These are phyloP conservation scores for Ursus arctos DNA, from an alignment of 2,113 vertebrate species.

Conservation along the genomic window DNA sequence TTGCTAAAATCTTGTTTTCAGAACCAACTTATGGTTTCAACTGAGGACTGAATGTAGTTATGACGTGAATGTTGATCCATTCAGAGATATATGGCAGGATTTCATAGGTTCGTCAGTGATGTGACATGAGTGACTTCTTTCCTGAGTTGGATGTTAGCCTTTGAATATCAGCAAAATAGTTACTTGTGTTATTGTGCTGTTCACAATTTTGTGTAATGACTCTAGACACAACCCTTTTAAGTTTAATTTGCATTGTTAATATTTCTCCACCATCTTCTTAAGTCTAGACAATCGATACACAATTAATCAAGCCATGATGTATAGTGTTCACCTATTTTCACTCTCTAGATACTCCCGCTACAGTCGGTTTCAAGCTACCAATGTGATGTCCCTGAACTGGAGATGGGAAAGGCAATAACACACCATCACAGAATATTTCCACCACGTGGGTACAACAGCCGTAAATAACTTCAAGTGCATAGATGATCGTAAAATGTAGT, in stretches of 20 bases:
- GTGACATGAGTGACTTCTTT: not conserved
- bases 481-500: not conserved
- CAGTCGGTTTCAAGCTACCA: not conserved
- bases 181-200: not conserved
- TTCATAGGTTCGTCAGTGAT: not conserved
- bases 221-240: not conserved
- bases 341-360: not conserved
- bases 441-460: no score
- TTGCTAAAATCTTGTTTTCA: not conserved
- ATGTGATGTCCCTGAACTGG: not conserved
- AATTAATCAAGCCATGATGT: not conserved
- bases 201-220: not conserved
- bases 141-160: not conserved
- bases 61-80: not conserved
- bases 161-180: not conserved
- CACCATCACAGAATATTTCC: not conserved
- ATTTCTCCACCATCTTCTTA: not conserved
- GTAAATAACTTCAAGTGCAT: not conserved
- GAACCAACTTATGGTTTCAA: not conserved
- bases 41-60: not conserved
- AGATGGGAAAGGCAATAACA: not conserved
- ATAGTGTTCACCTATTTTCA: not conserved
- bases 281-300: not conserved
- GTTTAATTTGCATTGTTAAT: not conserved
- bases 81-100: not conserved